phyloP scores from a whole-genome alignment of 2,797 vertebrate species.

The Oreochromis grahami region DNA sequence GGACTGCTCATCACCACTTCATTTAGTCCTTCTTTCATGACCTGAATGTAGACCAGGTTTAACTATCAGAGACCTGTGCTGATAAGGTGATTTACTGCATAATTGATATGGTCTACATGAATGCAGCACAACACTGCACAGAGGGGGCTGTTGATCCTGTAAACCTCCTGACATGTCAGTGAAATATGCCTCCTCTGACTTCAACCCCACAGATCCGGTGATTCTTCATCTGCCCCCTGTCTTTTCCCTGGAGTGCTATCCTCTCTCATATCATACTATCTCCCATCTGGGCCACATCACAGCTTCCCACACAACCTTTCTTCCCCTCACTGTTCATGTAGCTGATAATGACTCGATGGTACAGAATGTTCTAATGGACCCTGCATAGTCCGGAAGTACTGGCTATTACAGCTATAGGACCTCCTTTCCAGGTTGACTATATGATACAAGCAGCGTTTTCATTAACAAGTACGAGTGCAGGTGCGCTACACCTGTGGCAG shows the following conservation, averaged over 20 bases:
- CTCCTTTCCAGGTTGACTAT: not conserved
- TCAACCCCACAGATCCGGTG: not conserved
- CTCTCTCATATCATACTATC: slow-evolving; percentile 31
- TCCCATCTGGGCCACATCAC: slow-evolving; percentile 67
- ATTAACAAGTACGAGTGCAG: not conserved
- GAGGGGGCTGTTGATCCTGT: slow-evolving; percentile 9
- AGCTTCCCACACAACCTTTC: slow-evolving; percentile 50
- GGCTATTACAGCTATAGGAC: not conserved
- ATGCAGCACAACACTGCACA: not conserved
- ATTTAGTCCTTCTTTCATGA: slow-evolving; percentile 16
- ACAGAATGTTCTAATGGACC: slow-evolving; percentile 12
- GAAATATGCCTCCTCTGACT: slow-evolving; percentile 36
- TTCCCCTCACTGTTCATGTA: slow-evolving; percentile 14
- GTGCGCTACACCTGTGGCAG: not conserved
- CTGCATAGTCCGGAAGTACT: slow-evolving; percentile 21
- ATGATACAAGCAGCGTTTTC: not conserved
- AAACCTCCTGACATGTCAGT: slow-evolving; percentile 22
- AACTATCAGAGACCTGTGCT: slow-evolving; percentile 16
- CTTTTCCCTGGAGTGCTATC: slow-evolving; percentile 20
- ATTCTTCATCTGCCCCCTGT: slow-evolving; percentile 13
- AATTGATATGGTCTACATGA: slow-evolving; percentile 8
- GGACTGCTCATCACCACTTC: slow-evolving; percentile 9
- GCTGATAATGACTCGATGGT: slow-evolving; percentile 44
- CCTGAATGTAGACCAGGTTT: slow-evolving; percentile 12
- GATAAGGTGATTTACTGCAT: slow-evolving; percentile 48